phyloP scores from a whole-genome alignment of 1,140 invertebrate species.

The Hermatobates lingyangjiaoensis region DNA sequence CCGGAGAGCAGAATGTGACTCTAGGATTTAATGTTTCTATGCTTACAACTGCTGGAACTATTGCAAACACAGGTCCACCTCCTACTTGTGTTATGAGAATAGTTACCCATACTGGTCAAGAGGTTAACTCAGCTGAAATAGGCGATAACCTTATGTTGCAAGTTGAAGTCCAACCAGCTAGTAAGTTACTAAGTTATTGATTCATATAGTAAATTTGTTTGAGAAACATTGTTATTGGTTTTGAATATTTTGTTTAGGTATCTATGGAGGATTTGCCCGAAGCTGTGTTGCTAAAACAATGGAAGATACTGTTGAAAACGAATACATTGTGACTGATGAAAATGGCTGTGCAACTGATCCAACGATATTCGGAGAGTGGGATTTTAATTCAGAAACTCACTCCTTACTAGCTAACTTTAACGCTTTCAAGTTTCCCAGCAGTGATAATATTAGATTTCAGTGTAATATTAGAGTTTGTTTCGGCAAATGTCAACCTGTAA shows the following conservation, averaged over 20 bases:
- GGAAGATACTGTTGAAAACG: constrained; percentile 72
- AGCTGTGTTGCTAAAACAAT: constrained; percentile 84
- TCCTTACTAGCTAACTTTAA: constrained; percentile 72
- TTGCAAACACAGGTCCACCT: constrained; percentile 84
- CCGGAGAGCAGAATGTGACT: constrained; percentile 81
- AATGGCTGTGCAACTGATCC: constrained; percentile 85
- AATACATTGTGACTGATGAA: constrained; percentile 81
- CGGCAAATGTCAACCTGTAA: constrained; percentile 81
- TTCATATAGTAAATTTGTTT: background rate
- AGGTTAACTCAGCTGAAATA: constrained; percentile 79
- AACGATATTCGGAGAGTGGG: constrained; percentile 83
- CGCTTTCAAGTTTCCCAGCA: constrained; percentile 89
- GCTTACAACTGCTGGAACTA: constrained; percentile 84
- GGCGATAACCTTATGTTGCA: constrained; percentile 78
- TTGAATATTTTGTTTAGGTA: constrained; percentile 34
- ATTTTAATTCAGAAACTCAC: constrained; percentile 63
- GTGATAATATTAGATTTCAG: constrained; percentile 86
- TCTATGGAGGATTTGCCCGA: constrained; percentile 83
- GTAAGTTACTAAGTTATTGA: constrained; percentile 30
- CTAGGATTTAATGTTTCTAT: constrained; percentile 87
- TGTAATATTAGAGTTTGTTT: constrained; percentile 91
- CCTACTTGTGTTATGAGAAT: constrained; percentile 85
- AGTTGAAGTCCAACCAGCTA: constrained; percentile 80
- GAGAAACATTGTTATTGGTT: background rate
- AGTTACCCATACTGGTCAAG: constrained; percentile 64